These are phyloP conservation scores for Penaeus vannamei DNA, from an alignment of 1,140 invertebrate genomes.

Conservation along the genomic window DNA sequence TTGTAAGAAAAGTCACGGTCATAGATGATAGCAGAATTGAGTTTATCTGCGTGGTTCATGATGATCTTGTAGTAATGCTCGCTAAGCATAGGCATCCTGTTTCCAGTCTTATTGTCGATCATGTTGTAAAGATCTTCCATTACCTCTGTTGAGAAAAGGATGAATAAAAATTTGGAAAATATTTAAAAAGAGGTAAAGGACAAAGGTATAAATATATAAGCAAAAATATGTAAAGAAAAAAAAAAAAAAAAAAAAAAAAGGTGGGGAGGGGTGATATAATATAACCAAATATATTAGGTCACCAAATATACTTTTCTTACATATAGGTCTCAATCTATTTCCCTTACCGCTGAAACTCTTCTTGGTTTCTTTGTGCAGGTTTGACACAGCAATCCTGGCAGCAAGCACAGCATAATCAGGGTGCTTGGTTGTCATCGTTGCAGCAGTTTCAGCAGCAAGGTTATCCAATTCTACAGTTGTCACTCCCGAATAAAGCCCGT, in stretches of 20 bases:
- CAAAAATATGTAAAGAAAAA: not conserved
- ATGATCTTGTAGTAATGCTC: conserved; percentile 87
- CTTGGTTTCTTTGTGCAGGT: conserved; percentile 97
- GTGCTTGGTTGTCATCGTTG: conserved; percentile 96
- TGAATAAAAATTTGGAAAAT: not conserved
- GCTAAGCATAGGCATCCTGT: conserved; percentile 86
- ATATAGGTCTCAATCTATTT: not conserved
- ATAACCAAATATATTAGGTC: no score
- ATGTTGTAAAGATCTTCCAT: conserved; percentile 89
- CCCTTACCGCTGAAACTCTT: conserved; percentile 87
- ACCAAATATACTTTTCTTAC: not conserved
- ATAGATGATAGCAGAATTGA: conserved; percentile 98
- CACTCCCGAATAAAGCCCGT: conserved; percentile 94
- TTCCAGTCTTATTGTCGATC: conserved; percentile 81
- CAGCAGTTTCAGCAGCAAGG: conserved; percentile 95
- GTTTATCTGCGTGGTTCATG: conserved; percentile 85
- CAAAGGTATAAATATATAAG: conserved; percentile 6
- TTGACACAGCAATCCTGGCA: conserved; percentile 95
- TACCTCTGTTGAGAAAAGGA: conserved; percentile 81
- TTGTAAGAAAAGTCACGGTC: conserved; percentile 98
- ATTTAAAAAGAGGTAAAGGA: conserved; percentile 52
- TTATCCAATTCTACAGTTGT: conserved; percentile 98
- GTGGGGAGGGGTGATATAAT: no score
- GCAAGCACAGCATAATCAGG: conserved; percentile 97
- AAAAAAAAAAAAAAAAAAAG: no score